These are phyloP conservation scores for Pemphigus obesinymphae DNA, from an alignment of 1,140 invertebrate genomes.

Conservation along the genomic window DNA sequence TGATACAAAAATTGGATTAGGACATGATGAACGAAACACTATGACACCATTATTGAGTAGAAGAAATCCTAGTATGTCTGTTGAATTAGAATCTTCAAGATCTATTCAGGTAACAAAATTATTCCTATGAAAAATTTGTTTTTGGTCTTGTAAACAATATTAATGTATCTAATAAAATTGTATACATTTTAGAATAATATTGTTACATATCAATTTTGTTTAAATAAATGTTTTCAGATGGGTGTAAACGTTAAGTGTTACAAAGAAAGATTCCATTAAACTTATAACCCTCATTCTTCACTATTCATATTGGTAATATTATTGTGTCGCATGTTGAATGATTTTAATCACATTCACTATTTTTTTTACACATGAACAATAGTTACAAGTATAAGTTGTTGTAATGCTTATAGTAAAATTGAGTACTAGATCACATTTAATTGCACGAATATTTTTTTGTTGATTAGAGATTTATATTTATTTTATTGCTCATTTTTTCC, in stretches of 20 bases:
- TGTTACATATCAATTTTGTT: neutral
- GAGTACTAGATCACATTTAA: neutral
- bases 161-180: neutral
- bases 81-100: conserved; percentile 44
- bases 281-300: conserved; percentile 24
- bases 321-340: neutral
- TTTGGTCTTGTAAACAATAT: too few species aligned
- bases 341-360: neutral
- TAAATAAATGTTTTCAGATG: conserved; percentile 36
- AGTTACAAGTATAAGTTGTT: neutral
- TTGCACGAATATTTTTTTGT: neutral
- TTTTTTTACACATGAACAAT: neutral
- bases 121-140: neutral
- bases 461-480: neutral
- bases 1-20: conserved; percentile 16
- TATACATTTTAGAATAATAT: neutral
- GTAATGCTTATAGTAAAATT: conserved; percentile 3
- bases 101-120: conserved; percentile 44
- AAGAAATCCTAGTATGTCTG: conserved; percentile 34
- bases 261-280: conserved; percentile 39
- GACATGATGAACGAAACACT: conserved; percentile 21
- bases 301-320: conserved; percentile 38
- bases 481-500: neutral
- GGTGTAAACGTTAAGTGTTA: conserved; percentile 34
- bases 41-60: conserved; percentile 30